phyloP scores from a whole-genome alignment of 2,113 vertebrate genomes.

The Nothobranchius furzeri region DNA sequence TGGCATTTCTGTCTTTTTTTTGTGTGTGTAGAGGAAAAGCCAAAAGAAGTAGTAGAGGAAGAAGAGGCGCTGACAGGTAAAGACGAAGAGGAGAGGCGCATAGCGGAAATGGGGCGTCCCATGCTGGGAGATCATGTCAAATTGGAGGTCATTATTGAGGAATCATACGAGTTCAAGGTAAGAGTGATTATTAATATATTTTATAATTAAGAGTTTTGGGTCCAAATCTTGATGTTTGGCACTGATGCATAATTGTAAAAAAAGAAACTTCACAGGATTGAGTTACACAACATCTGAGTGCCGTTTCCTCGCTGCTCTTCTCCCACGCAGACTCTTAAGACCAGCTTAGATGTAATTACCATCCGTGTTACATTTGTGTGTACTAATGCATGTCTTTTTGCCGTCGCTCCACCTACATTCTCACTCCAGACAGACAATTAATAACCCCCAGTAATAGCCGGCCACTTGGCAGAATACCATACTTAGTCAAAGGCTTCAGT shows the following conservation, averaged over 20 bases:
- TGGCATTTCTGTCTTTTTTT: conserved; percentile 3
- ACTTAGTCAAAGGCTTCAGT: conserved; percentile 47
- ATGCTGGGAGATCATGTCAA: conserved; percentile 93
- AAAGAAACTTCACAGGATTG: conserved; percentile 9
- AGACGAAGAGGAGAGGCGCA: conserved; percentile 92
- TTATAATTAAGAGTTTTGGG: background rate
- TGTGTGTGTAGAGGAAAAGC: conserved; percentile 78
- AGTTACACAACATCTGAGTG: background rate
- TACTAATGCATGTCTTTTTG: conserved; percentile 40
- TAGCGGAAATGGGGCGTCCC: conserved; percentile 95
- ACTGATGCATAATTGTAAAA: background rate
- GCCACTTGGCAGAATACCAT: conserved; percentile 55
- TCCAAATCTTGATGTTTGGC: background rate
- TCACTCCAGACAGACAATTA: conserved; percentile 51
- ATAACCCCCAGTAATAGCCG: conserved; percentile 53
- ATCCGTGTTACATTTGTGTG: conserved; percentile 26
- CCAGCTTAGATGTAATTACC: conserved; percentile 51
- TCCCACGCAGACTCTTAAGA: conserved; percentile 53
- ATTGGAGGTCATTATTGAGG: conserved; percentile 96
- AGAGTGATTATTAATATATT: background rate
- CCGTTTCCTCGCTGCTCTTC: conserved; percentile 11
- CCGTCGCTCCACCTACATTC: conserved; percentile 38
- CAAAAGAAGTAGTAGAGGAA: conserved; percentile 81
- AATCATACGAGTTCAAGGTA: conserved; percentile 99
- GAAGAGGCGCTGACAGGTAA: conserved; percentile 86